These are phyloP conservation scores for Oxycera nigricornis DNA, from an alignment of 2,888 invertebrate species.

Conservation along the genomic window DNA sequence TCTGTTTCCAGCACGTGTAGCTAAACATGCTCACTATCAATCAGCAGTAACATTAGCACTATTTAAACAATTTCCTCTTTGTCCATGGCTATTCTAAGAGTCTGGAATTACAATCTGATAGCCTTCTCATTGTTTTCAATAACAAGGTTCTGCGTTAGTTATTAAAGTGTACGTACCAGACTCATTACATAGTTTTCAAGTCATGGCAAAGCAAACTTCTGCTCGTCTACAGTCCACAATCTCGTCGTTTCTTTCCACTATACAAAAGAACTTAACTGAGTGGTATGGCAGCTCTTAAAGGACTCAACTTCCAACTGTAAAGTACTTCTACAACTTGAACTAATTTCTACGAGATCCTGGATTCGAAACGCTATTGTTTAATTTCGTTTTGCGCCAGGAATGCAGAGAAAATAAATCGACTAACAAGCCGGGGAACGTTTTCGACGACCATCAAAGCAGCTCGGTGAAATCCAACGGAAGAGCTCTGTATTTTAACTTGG, in stretches of 20 bases:
- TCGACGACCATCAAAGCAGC: conserved; percentile 12
- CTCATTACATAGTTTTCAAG: background rate
- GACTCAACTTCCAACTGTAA: conserved; percentile 7
- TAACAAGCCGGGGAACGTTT: conserved; percentile 29
- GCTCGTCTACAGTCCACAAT: background rate
- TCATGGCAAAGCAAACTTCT: background rate
- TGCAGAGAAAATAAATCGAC: conserved; percentile 33
- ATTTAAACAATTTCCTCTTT: too few species aligned
- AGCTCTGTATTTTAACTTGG: background rate
- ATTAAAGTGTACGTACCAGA: background rate
- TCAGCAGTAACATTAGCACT: too few species aligned
- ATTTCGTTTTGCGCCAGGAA: conserved; percentile 31
- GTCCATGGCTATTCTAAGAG: too few species aligned
- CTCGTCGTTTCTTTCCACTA: background rate
- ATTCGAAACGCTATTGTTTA: conserved; percentile 32
- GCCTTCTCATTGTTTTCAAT: background rate
- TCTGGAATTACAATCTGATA: background rate
- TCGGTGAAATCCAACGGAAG: background rate
- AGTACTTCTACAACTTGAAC: conserved; percentile 9
- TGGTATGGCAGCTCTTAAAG: background rate
- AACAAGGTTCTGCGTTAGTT: background rate
- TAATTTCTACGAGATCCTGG: conserved; percentile 2
- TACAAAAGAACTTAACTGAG: background rate
- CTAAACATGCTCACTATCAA: too few species aligned
- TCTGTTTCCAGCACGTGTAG: too few species aligned